Evolutionary conservation across 92 coral and sea anemone species (phyloP), one percentile per base, ranked within the genome.

Genomic region (Palythoa grandiflora): DNA sequence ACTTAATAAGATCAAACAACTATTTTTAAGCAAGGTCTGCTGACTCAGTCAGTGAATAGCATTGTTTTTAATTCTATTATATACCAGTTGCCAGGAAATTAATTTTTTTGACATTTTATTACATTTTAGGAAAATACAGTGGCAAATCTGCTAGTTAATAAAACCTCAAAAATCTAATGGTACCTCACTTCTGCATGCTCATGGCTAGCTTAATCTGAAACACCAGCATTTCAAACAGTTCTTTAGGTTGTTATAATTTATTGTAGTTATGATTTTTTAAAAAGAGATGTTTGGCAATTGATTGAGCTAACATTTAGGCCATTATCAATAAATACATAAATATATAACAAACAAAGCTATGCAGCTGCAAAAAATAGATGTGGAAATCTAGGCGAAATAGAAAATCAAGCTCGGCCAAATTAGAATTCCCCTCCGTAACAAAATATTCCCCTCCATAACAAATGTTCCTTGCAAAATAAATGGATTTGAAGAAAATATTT

Each of bases 111-210:
- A 44, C 48, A 44, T 44, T 44, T 44, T 44, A 44, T 60, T 16
- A 60, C 68, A 60, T 60, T 60, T 60, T 60, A 60, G 68, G 68
- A 60, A 60, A 60, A 60, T 60, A 60, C 68, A 60, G 68, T 60
- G 68, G 65, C 10, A 66, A 66, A 66, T 66, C 36, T 66, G 38
- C 72, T 36, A 71, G 65, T 57, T 71, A 71, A 71, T 71, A 71
- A 37, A 71, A 71, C 75, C 44, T 71, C 75, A 71, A 38, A 71
- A 71, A 37, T 71, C 75, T 71, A 71, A 71, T 71, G 50, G 44
- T 71, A 71, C 75, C 75, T 71, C 75, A 71, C 75, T 71, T 71
- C 75, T 28, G 28, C 28, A 28, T 71, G 44, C 75, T 71, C 75
- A 71, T 66, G 72, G 72, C 72, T 17, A 19, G 72, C 72, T 66